A percentile compares a stretch with the other conserved stretches of the same genome.
These are phyloP conservation scores for Craseonycteris thonglongyai DNA, from an alignment of 2,113 vertebrate species.

Conservation along the genomic window DNA sequence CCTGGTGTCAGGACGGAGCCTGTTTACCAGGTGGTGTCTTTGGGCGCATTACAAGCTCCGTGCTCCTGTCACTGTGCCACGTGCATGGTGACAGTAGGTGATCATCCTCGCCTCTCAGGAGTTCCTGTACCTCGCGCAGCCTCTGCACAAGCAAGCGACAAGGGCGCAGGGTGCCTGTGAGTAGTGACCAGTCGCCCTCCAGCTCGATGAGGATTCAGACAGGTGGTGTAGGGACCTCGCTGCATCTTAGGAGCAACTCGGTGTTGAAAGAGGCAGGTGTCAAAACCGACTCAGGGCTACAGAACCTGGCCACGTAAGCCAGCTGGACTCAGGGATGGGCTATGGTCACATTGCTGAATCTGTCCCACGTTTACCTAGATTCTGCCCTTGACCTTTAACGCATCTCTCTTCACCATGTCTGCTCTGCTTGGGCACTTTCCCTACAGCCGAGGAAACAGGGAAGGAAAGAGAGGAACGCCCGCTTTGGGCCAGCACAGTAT, in stretches of 20 bases:
- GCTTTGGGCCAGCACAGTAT: rapidly evolving
- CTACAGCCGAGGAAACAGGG: background rate
- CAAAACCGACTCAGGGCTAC: background rate
- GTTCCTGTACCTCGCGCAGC: rapidly evolving
- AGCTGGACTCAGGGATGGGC: rapidly evolving
- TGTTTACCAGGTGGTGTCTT: background rate
- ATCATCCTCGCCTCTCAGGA: rapidly evolving
- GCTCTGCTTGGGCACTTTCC: background rate
- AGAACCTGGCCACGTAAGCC: background rate
- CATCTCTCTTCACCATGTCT: background rate
- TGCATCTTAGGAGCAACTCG: rapidly evolving
- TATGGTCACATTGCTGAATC: background rate
- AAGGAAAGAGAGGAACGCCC: background rate
- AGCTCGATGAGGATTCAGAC: rapidly evolving
- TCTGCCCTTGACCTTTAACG: background rate
- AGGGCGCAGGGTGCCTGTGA: rapidly evolving
- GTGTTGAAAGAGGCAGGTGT: background rate
- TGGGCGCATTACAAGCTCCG: background rate
- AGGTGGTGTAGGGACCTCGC: too few species aligned
- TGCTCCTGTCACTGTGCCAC: rapidly evolving
- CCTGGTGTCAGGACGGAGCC: background rate
- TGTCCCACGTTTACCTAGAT: background rate
- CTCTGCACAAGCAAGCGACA: rapidly evolving
- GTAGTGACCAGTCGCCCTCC: rapidly evolving
- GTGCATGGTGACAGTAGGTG: rapidly evolving